Evolutionary conservation across 2,797 vertebrate genomes (phyloP).

Genomic region (Triplophysa bombifrons): DNA sequence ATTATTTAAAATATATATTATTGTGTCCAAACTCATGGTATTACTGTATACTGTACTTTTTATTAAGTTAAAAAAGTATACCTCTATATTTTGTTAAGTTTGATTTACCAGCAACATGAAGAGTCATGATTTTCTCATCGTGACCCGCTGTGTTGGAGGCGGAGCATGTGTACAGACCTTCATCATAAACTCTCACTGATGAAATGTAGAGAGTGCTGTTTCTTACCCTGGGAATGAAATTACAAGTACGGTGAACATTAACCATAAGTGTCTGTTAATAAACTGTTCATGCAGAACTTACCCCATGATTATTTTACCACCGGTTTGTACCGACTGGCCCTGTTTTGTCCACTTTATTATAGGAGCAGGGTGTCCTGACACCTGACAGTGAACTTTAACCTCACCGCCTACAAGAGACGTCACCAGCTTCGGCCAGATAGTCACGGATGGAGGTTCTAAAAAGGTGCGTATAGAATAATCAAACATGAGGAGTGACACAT

Average conservation of each 20-base stretch:
- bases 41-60: too few relatives aligned
- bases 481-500: not conserved
- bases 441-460: slow-evolving; percentile 73
- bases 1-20: not conserved
- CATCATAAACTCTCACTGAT: slow-evolving; percentile 74
- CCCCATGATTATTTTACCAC: slow-evolving; percentile 72
- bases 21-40: not conserved
- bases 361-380: slow-evolving; percentile 72
- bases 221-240: slow-evolving; percentile 61
- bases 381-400: slow-evolving; percentile 74
- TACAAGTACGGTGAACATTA: not conserved
- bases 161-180: slow-evolving; percentile 75
- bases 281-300: slow-evolving; percentile 48
- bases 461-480: not conserved
- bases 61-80: too few relatives aligned
- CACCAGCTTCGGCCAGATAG: slow-evolving; percentile 69
- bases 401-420: slow-evolving; percentile 69
- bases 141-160: slow-evolving; percentile 72
- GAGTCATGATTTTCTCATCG: slow-evolving; percentile 62
- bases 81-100: not conserved
- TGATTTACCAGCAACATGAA: slow-evolving; percentile 75
- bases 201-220: slow-evolving; percentile 76
- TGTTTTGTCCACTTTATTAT: slow-evolving; percentile 76
- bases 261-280: not conserved
- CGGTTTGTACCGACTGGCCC: slow-evolving; percentile 73